Evolutionary conservation across 2,888 invertebrate species (phyloP).

Genomic region (Tetheella fluctuosa): DNA sequence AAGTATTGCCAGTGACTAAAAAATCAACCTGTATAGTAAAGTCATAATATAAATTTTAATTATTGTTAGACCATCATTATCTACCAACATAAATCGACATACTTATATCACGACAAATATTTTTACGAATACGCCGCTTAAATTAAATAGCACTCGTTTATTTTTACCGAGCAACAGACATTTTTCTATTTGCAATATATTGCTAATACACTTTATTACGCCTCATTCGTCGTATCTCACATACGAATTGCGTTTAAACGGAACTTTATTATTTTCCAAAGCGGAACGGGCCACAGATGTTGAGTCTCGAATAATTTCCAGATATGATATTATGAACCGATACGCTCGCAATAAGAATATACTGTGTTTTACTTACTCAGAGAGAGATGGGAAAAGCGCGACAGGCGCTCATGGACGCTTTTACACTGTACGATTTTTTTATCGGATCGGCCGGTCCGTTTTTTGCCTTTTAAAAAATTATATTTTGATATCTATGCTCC

Average conservation of each 20-base stretch:
- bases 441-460: background rate
- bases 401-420: constrained; percentile 26
- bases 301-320: constrained; percentile 70
- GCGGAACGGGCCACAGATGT: constrained; percentile 73
- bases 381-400: constrained; percentile 62
- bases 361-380: constrained; percentile 62
- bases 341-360: constrained; percentile 58
- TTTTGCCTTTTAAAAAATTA: too few species aligned
- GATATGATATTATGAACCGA: constrained; percentile 61
- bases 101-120: background rate
- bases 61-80: background rate
- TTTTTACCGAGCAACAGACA: constrained; percentile 24
- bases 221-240: constrained; percentile 78
- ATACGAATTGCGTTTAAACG: constrained; percentile 81
- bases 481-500: too few species aligned
- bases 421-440: constrained; percentile 37
- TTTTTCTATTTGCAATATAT: constrained; percentile 77
- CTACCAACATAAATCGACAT: background rate
- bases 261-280: constrained; percentile 79
- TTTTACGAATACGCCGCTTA: constrained; percentile 18
- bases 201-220: constrained; percentile 79
- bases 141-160: constrained; percentile 4
- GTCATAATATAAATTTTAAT: background rate
- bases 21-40: too few species aligned
- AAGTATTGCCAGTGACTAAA: too few species aligned